These are phyloP conservation scores for Drosophila bifasciata DNA, from an alignment of 1,140 invertebrate genomes.

Conservation along the genomic window DNA sequence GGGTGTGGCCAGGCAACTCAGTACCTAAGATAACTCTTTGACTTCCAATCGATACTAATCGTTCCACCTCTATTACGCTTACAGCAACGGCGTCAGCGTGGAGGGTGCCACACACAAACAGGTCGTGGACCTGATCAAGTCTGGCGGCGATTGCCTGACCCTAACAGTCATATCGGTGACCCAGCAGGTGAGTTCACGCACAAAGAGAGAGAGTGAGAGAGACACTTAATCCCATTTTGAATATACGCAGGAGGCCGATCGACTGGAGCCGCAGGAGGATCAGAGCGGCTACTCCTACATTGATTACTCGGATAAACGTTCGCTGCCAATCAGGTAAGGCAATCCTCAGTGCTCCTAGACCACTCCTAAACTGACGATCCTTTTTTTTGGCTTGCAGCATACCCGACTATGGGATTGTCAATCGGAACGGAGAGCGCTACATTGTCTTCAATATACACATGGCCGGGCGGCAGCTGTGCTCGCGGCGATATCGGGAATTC, in stretches of 20 bases:
- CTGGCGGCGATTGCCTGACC: conserved; percentile 97
- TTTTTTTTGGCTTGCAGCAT: conserved; percentile 89
- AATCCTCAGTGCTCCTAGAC: too few species aligned
- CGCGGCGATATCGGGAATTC: conserved; percentile 97
- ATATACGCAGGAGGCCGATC: conserved; percentile 89
- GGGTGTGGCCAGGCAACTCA: neutral
- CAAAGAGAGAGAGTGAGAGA: too few species aligned
- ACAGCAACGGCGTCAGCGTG: conserved; percentile 97
- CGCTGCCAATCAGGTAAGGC: conserved; percentile 92
- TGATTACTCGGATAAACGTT: conserved; percentile 99
- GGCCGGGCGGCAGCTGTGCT: conserved; percentile 98
- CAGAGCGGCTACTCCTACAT: conserved; percentile 94
- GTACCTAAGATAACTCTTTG: neutral
- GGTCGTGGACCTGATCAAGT: conserved; percentile 99
- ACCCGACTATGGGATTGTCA: conserved; percentile 94
- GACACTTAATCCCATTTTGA: neutral
- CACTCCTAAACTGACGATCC: too few species aligned
- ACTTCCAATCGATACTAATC: neutral
- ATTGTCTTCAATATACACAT: conserved; percentile 99
- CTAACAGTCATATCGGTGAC: conserved; percentile 98
- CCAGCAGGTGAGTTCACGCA: conserved; percentile 84
- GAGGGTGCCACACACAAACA: conserved; percentile 99
- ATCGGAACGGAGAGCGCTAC: conserved; percentile 94
- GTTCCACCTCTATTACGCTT: conserved; percentile 8
- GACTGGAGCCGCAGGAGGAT: conserved; percentile 94